phyloP scores from a whole-genome alignment of 1,140 invertebrate species.

The Capitella teleta region DNA sequence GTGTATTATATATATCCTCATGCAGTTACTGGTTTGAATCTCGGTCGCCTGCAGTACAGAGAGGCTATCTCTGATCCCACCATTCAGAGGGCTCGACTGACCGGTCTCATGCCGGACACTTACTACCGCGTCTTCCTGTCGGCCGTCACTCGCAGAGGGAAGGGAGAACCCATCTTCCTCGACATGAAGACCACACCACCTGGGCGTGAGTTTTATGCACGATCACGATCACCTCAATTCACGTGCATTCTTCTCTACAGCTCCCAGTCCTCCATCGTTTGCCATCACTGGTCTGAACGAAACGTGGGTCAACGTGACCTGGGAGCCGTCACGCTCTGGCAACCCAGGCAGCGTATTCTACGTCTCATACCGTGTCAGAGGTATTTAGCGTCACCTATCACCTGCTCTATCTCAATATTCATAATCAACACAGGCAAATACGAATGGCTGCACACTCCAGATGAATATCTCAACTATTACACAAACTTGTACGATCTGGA shows the following conservation, averaged over 20 bases:
- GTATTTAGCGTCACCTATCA: neutral
- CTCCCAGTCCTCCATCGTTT: constrained; percentile 67
- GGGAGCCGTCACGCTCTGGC: constrained; percentile 17
- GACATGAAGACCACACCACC: constrained; percentile 22
- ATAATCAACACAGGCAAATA: constrained; percentile 7
- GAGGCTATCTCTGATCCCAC: constrained; percentile 66
- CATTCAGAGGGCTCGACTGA: constrained; percentile 67
- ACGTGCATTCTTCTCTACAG: too few relatives aligned
- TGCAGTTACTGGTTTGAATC: constrained; percentile 35
- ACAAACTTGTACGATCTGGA: constrained; percentile 62
- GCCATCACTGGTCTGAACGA: constrained; percentile 66
- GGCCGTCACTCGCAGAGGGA: constrained; percentile 70
- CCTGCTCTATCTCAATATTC: neutral
- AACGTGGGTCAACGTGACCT: constrained; percentile 50
- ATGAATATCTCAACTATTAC: constrained; percentile 19
- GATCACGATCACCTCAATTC: too few relatives aligned
- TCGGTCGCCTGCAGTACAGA: constrained; percentile 56
- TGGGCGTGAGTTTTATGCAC: constrained; percentile 24
- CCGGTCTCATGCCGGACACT: constrained; percentile 67
- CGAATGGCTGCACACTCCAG: constrained; percentile 11
- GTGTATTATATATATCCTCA: too few relatives aligned
- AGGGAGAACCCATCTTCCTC: constrained; percentile 49
- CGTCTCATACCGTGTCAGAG: constrained; percentile 59
- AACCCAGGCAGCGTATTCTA: constrained; percentile 75
- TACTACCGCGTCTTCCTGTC: constrained; percentile 74